These are phyloP conservation scores for Eurois occulta DNA, from an alignment of 2,888 invertebrate genomes.

Conservation along the genomic window DNA sequence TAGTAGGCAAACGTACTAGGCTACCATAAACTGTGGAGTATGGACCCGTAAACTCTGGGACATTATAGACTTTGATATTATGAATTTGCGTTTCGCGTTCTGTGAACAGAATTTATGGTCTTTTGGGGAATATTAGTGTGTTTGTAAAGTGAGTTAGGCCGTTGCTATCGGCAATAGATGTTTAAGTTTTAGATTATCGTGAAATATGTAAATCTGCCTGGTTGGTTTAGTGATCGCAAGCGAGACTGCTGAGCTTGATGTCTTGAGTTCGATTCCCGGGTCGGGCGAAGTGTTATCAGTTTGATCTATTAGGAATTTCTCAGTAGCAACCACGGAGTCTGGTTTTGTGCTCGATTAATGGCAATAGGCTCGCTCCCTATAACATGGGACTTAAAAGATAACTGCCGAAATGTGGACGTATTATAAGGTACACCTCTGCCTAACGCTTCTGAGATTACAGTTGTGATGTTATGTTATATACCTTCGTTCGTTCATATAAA, in stretches of 20 bases:
- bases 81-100: slow-evolving; percentile 36
- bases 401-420: no score
- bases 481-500: no score
- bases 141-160: not conserved
- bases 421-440: no score
- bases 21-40: slow-evolving; percentile 39
- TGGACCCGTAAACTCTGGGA: slow-evolving; percentile 12
- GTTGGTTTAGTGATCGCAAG: not conserved
- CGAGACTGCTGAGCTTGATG: not conserved
- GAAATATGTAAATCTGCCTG: not conserved
- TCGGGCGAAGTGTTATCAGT: not conserved
- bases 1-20: slow-evolving; percentile 43
- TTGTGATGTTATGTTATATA: no score
- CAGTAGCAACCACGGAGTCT: no score
- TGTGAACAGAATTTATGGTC: slow-evolving; percentile 30
- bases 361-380: no score
- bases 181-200: not conserved
- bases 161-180: not conserved
- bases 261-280: not conserved
- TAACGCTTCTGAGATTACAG: no score
- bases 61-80: slow-evolving; percentile 50
- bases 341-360: no score
- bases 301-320: no score
- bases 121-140: slow-evolving; percentile 30
- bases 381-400: no score